Evolutionary conservation across 2,113 vertebrate species (phyloP), one percentile per base, ranked within the genome.

Genomic region (Apteryx mantelli): DNA sequence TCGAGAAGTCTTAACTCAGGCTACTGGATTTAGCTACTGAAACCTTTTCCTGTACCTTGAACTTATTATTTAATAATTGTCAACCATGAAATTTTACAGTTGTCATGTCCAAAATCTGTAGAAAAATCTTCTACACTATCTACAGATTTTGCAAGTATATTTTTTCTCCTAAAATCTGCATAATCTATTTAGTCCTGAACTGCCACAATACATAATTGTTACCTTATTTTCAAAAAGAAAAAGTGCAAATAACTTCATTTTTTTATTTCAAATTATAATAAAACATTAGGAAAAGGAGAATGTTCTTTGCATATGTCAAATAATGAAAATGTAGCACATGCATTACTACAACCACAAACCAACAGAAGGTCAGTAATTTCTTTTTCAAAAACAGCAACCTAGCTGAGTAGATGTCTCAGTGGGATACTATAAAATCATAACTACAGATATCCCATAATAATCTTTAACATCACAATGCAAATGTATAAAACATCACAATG

Each of bases 391-490:
- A 79, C 40, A 53, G 14, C 20, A 85, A 89, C 85, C 76, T 87
- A 55, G n/a, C 77, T 78, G 60, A 71, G 60, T 53, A 84, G 82
- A 79, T 52, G 28, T 73, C 89, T 87, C 93, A 88, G 66, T 77
- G 79, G 70, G 70, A 82, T 80, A 53, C 75, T 69, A 74, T 61
- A 80, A 96, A 96, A 94, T 82, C 53, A 10, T 91, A 93, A 89
- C 34, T 82, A 65, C 38, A 44, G 70, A 86, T 91, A 96, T 80
- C 75, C 85, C 71, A 89, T 91, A 95, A 96, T 89, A 91, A 87
- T 80, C 66, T 77, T 85, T 66, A 91, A 79, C 53, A 89, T 73
- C 73, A 66, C 53, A 71, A 71, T 75, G 32, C 19, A 86, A 88
- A 95, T 60, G 55, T 40, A 80, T 60, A 70, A 95, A 95, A 88